A percentile compares a stretch with the other conserved stretches of the same genome.
These are phyloP conservation scores for Muscicapa striata DNA, from an alignment of 2,797 vertebrate species.

Conservation along the genomic window DNA sequence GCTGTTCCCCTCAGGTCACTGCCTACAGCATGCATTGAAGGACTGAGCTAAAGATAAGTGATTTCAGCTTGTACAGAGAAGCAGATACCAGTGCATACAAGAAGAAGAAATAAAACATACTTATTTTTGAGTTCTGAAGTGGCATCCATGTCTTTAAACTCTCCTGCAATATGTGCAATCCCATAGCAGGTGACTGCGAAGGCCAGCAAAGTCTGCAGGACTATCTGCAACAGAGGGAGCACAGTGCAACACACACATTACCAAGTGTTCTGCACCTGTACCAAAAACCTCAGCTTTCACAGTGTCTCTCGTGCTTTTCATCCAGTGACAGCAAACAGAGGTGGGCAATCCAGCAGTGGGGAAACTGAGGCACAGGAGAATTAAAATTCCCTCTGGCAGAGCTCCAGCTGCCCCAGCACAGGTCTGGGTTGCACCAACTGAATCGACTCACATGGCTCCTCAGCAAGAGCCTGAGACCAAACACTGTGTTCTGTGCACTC, in stretches of 20 bases:
- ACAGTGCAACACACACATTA: neutral
- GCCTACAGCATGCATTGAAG: neutral
- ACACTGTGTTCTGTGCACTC: neutral
- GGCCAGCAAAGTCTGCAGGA: conserved; percentile 94
- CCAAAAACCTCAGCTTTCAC: neutral
- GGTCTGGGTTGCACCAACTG: rapidly evolving
- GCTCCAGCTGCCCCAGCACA: neutral
- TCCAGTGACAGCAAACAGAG: neutral
- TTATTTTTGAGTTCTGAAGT: conserved; percentile 98
- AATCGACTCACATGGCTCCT: rapidly evolving
- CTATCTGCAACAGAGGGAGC: conserved; percentile 85
- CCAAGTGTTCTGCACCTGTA: neutral
- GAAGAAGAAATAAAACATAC: conserved; percentile 76
- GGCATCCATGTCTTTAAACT: conserved; percentile 99
- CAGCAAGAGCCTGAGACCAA: neutral
- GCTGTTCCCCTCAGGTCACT: neutral
- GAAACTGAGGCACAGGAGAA: neutral
- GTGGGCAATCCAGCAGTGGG: neutral
- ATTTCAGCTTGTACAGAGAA: neutral
- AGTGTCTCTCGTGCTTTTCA: rapidly evolving
- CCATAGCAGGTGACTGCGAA: conserved; percentile 96
- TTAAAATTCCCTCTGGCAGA: neutral
- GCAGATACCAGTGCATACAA: rapidly evolving
- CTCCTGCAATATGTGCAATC: conserved; percentile 96
- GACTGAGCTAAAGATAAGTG: neutral